A percentile compares a stretch with the other conserved stretches of the same genome.
Evolutionary conservation across 2,888 invertebrate species (phyloP).

Genomic region (Cryptophagus acutangulus): DNA sequence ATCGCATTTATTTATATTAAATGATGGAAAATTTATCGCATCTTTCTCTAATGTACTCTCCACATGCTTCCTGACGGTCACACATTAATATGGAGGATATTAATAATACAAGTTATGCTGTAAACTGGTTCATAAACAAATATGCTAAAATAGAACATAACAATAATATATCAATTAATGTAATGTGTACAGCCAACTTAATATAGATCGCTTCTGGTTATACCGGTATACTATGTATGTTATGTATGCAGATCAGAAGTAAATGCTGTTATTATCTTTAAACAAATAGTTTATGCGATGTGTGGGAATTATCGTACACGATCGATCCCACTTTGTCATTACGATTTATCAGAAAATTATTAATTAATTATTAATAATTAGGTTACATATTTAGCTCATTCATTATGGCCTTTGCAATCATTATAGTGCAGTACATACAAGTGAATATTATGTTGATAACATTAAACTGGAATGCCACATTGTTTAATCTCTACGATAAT

Average conservation of each 20-base stretch:
- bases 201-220: conserved; percentile 22
- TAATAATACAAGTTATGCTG: conserved; percentile 1
- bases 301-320: conserved; percentile 21
- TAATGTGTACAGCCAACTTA: conserved; percentile 2
- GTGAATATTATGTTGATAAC: too few species aligned
- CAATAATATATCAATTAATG: conserved; percentile 31
- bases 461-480: too few species aligned
- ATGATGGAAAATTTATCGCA: conserved; percentile 1
- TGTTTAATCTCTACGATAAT: too few species aligned
- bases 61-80: conserved; percentile 2
- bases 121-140: conserved; percentile 27
- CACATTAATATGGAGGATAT: conserved; percentile 1
- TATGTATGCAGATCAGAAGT: conserved; percentile 24
- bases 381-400: too few species aligned
- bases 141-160: conserved; percentile 25
- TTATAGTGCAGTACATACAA: too few species aligned
- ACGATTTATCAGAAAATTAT: not conserved
- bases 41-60: not conserved
- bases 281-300: conserved; percentile 22
- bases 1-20: not conserved
- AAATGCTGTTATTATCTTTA: conserved; percentile 23
- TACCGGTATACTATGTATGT: conserved; percentile 21
- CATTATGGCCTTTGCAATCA: too few species aligned
- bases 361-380: too few species aligned
- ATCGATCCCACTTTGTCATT: conserved; percentile 12